Evolutionary conservation across 2,888 invertebrate genomes (phyloP), one percentile per base, ranked within the genome.

Genomic region (Gandaritis pyraliata): DNA sequence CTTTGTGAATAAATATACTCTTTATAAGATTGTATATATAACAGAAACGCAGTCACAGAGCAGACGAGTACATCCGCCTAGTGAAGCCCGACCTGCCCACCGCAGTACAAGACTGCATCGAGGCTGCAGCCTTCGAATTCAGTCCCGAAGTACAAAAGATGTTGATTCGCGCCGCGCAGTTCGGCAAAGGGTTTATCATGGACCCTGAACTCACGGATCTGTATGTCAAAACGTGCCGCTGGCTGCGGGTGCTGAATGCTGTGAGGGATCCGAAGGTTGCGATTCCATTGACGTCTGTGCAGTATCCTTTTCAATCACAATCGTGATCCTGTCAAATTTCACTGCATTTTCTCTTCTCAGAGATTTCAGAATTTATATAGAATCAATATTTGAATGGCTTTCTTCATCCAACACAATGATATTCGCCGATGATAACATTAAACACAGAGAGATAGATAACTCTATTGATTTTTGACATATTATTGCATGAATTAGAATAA

Each of bases 91-190:
- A 96, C 73, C 89, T 99, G 52, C 93, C 95, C n/a, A 85, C 90
- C 49, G 98, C 98, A 0, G 97, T 99, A 0, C 94, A 95, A 66
- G 96, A 98, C 80, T 99, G 99, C 80, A 96, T 99, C 57, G 96
- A 97, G 77, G 98, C 98, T 0, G 98, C 98, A 0, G 96, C 97
- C 3, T 97, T 96, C 83, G 98, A 99, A 83, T 97, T 97, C 86
- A 95, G 95, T 77, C 93, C 97, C 0, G 94, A 95, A 47, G 95
- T 96, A 0, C 98, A 99, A 87, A 98, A 98, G 86, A 95, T 96
- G 91, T 91, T 99, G 12, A 95, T 99, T 62, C 94, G 96, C 78
- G 97, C 98, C 10, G 98, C 98, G 0, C 97, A 98, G 80, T 98
- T 98, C 90, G 99, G 99, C 7, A 98, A 98, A 89, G 96, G 97